Base-by-base conservation (phyloP, 1,140 invertebrate genomes). In the Pectinophora gossypiella region DNA sequence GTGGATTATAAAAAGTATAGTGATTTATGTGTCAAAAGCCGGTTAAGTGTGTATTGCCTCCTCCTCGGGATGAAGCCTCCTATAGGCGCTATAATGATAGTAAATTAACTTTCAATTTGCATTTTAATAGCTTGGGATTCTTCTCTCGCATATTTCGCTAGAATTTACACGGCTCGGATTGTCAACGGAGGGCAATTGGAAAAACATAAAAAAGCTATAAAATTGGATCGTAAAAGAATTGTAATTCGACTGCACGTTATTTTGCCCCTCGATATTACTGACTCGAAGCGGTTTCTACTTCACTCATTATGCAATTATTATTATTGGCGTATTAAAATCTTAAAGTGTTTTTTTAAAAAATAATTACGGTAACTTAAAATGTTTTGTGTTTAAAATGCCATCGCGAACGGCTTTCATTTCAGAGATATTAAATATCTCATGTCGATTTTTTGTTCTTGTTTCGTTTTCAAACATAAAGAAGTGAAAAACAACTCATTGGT, bases 131-230 rank as follows among this genome's bases (percentile, higher is more conserved):
- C 54, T 55, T 63, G 40, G 63, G 56, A 68, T 57, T 70, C 57
- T 67, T 72, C 58, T 56, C 56, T 68, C 40, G 64, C 75, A 75
- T 77, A 81, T 79, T 79, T 79, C 62, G 72, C 76, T 84, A 86
- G 75, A 83, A 61, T 82, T 82, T 78, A 78, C 71, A 67, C 71
- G 66, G 59, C 52, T 68, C 59, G 54, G 61, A 77, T 83, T 81
- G 80, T 81, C 80, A 80, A 73, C 64, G 64, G 59, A 66, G 52
- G 65, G 77, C 69, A 80, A 86, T 86, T 75, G 79, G 48, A 78
- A 81, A 71, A 54, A 59, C 67, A 77, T 86, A 83, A 84, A 85
- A 84, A 77, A 57, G 61, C 71, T 72, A 76, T 86, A 84, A 86
- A 86, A 68, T 70, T 61, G 51, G 67, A 69, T 83, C 83, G 78